Conservation (phyloP, 2,888 invertebrate species). For the Rhagophthalmus giganteus region DNA sequence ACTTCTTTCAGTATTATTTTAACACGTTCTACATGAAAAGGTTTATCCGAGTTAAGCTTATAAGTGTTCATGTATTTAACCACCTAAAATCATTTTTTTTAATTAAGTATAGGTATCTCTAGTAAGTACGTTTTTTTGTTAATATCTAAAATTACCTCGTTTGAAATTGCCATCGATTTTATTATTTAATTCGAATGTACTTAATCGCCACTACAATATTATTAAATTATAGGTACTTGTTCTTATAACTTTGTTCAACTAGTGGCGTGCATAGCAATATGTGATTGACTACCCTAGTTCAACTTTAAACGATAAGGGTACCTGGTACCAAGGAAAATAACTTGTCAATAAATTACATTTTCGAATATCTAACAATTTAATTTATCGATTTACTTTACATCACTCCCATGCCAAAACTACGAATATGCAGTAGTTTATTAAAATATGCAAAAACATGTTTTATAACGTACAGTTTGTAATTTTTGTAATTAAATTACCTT, state of each 20-base stretch:
- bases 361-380: background rate
- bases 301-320: constrained; percentile 6
- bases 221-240: constrained; percentile 1
- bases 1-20: constrained; percentile 63
- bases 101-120: too few relatives aligned
- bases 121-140: too few relatives aligned
- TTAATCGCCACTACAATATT: constrained; percentile 2
- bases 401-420: constrained; percentile 36
- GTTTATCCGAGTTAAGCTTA: constrained; percentile 64
- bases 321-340: constrained; percentile 12
- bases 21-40: constrained; percentile 65
- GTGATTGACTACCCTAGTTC: constrained; percentile 5
- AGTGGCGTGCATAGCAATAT: constrained; percentile 7
- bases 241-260: constrained; percentile 7
- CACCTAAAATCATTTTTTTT: constrained; percentile 47
- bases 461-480: too few relatives aligned
- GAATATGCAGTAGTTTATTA: too few relatives aligned
- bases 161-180: background rate
- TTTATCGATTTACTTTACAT: constrained; percentile 16
- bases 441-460: too few relatives aligned
- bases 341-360: constrained; percentile 16
- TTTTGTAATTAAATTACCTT: too few relatives aligned
- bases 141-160: background rate
- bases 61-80: constrained; percentile 66
- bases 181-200: background rate